Base-by-base conservation (phyloP, 1,140 invertebrate species). In the Polypedilum vanderplanki region DNA sequence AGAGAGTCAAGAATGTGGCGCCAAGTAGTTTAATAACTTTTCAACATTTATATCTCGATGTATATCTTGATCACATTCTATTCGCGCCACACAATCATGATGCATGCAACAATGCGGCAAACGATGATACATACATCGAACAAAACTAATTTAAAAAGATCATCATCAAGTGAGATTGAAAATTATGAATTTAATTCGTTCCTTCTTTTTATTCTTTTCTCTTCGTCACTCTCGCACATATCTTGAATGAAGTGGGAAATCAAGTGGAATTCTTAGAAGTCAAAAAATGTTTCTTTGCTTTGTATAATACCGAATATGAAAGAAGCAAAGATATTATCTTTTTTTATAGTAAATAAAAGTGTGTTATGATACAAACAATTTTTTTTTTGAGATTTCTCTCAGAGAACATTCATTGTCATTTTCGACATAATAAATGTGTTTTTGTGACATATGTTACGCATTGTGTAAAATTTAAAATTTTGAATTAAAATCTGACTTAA, bases 131-230 rank as follows among this genome's bases (percentile, higher is more conserved):
- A 20, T 57, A 57, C 46, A 57, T 70, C 18, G 17, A 70, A 70
- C 65, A 70, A n/a, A 70, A 70, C 65, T 70, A 70, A 70, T 70
- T 70, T 70, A 70, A 70, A 70, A 70, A 18, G 65, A 70, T 70
- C 65, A 18, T 70, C 65, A 10, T 46, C 41, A n/a, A 15, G 46
- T 15, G 46, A 15, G 46, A 57, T 12, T n/a, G 12, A n/a, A 57
- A 57, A 57, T 57, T 57, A 57, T 20, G 17, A 70, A 20, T 33
- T 33, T 33, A 3, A 33, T 33, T 33, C 24, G 24, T 33, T 33
- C 5, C 24, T 33, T 33, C 24, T 33, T 33, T 33, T 33, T 33
- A 1, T 33, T 33, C 24, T 33, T 33, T 33, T 33, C 24, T 33
- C 24, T 33, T 33, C 24, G 5, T 33, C 24, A 33, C 5, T 33